A percentile compares a stretch with the other conserved stretches of the same genome.
phyloP scores from a whole-genome alignment of 2,888 invertebrate species.

The Himalopsyche tibetana region DNA sequence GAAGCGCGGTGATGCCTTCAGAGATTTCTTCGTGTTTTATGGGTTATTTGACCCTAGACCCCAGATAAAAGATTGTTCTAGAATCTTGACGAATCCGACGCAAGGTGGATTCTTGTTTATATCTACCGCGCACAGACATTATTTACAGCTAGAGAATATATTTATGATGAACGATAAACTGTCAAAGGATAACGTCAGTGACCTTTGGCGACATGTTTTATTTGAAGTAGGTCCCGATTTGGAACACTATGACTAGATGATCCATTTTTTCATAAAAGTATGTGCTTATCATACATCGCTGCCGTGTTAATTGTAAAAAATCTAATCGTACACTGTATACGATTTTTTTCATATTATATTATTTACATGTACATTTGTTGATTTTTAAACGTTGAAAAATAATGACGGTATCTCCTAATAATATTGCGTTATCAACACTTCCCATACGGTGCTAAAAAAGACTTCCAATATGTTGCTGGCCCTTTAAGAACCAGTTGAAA shows the following conservation, averaged over 20 bases:
- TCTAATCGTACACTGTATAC: too few relatives aligned
- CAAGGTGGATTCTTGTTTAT: conserved; percentile 4
- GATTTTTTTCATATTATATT: too few relatives aligned
- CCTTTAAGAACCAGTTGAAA: too few relatives aligned
- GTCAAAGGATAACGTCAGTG: background rate
- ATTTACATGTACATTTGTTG: too few relatives aligned
- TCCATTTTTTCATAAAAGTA: background rate
- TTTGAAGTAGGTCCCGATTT: background rate
- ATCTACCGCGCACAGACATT: background rate
- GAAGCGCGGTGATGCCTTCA: background rate
- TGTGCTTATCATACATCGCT: too few relatives aligned
- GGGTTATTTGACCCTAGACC: conserved; percentile 15
- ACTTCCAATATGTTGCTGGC: too few relatives aligned
- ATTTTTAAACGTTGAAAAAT: too few relatives aligned
- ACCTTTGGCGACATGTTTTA: background rate
- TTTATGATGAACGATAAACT: background rate
- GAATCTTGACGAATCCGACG: background rate
- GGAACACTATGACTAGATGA: background rate
- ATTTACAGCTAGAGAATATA: background rate
- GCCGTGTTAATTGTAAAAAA: too few relatives aligned
- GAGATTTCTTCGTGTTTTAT: background rate
- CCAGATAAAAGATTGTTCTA: background rate
- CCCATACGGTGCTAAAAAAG: too few relatives aligned
- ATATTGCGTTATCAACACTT: too few relatives aligned
- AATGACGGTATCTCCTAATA: too few relatives aligned